Percentiles rank a stretch among this genome's conserved stretches.
Evolutionary conservation across 2,113 vertebrate genomes (phyloP).

Genomic region (Eublepharis macularius): DNA sequence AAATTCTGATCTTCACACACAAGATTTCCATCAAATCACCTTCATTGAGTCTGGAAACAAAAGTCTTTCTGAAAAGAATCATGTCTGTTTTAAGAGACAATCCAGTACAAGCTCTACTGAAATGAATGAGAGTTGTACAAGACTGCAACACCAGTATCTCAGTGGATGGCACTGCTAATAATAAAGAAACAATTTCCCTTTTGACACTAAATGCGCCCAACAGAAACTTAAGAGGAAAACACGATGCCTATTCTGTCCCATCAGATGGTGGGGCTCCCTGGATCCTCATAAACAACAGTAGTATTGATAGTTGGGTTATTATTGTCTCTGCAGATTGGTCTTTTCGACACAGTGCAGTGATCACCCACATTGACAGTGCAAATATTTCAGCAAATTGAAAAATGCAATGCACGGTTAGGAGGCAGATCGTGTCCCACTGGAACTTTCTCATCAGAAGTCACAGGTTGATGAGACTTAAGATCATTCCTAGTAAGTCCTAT

Average conservation of each 20-base stretch:
- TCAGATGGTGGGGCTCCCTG: background rate
- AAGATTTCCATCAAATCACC: background rate
- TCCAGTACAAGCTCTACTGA: background rate
- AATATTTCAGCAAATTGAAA: background rate
- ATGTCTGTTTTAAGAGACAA: background rate
- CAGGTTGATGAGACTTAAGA: background rate
- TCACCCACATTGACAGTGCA: background rate
- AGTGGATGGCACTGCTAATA: background rate
- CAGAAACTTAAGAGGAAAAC: background rate
- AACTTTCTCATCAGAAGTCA: background rate
- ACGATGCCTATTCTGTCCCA: background rate
- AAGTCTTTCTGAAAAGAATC: background rate
- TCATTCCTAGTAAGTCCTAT: background rate
- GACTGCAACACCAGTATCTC: background rate
- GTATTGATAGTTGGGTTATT: background rate
- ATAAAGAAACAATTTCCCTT: background rate
- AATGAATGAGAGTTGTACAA: background rate
- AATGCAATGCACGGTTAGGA: background rate
- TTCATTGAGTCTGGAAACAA: background rate
- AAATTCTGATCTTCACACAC: background rate
- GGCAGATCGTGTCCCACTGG: background rate
- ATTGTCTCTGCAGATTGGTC: background rate
- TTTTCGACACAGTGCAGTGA: background rate
- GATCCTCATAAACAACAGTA: background rate
- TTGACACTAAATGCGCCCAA: background rate